Percentiles rank a stretch among this genome's conserved stretches.
Conservation (phyloP, 1,140 invertebrate species). For the Kradibia gibbosae region DNA sequence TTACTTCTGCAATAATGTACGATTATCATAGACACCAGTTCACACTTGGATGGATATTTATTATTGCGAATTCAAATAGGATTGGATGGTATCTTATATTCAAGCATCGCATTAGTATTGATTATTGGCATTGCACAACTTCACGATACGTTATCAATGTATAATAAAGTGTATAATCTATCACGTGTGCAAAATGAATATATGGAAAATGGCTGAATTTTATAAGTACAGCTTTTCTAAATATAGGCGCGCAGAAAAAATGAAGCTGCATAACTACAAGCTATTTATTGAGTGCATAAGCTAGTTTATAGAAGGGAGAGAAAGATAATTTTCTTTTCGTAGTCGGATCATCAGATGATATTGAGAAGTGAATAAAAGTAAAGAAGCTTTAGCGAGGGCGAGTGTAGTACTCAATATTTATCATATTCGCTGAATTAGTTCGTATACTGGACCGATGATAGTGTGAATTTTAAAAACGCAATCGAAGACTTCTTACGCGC, state of each 20-base stretch:
- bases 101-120: background rate
- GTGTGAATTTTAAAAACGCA: background rate
- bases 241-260: background rate
- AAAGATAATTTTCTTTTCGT: background rate
- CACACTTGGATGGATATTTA: background rate
- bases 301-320: background rate
- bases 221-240: background rate
- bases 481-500: background rate
- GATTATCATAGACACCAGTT: background rate
- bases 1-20: too few relatives aligned
- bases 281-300: background rate
- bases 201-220: background rate
- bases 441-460: background rate
- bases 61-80: background rate
- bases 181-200: background rate
- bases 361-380: too few relatives aligned
- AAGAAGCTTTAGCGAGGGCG: background rate
- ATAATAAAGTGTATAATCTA: background rate
- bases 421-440: background rate
- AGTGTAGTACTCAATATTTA: background rate
- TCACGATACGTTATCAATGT: background rate
- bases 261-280: background rate
- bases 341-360: background rate
- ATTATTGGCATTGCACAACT: background rate
- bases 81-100: background rate